Evolutionary conservation across 64 coral and sea anemone genomes (phyloP).

Genomic region (Montipora foliosa): DNA sequence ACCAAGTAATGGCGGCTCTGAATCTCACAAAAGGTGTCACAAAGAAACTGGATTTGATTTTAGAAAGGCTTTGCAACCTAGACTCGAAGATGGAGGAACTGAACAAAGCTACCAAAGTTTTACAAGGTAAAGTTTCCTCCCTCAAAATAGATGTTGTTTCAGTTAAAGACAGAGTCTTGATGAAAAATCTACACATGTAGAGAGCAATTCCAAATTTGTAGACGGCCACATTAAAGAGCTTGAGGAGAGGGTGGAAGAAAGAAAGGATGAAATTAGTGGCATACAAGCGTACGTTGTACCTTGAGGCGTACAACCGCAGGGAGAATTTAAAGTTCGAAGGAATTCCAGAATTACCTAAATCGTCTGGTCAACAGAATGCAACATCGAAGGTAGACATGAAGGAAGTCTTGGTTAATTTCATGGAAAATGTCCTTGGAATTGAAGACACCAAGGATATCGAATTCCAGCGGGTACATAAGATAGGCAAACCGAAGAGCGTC

Average conservation of each 20-base stretch:
- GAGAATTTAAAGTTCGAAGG: conserved; percentile 39
- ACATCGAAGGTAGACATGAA: not conserved
- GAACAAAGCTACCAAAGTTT: not conserved
- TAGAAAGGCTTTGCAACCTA: not conserved
- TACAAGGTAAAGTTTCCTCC: not conserved
- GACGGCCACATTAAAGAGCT: not conserved
- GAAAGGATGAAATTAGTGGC: not conserved
- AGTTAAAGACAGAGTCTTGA: not conserved
- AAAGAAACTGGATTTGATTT: not conserved
- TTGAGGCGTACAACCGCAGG: not conserved
- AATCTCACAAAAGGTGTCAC: not conserved
- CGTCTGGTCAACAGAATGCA: not conserved
- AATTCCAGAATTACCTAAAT: not conserved
- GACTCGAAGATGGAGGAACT: not conserved
- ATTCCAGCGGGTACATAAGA: conserved; percentile 18
- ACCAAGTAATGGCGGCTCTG: not conserved
- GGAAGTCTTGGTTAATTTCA: not conserved
- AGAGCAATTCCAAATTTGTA: not conserved
- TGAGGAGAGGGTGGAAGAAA: not conserved
- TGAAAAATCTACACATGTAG: not conserved
- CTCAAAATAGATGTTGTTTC: not conserved
- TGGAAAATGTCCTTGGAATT: conserved; percentile 31
- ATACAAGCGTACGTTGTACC: not conserved
- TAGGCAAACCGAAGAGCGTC: not conserved
- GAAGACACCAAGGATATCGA: conserved; percentile 10